These are phyloP conservation scores for Tetranychus piercei DNA, from an alignment of 2,888 invertebrate genomes.

Conservation along the genomic window DNA sequence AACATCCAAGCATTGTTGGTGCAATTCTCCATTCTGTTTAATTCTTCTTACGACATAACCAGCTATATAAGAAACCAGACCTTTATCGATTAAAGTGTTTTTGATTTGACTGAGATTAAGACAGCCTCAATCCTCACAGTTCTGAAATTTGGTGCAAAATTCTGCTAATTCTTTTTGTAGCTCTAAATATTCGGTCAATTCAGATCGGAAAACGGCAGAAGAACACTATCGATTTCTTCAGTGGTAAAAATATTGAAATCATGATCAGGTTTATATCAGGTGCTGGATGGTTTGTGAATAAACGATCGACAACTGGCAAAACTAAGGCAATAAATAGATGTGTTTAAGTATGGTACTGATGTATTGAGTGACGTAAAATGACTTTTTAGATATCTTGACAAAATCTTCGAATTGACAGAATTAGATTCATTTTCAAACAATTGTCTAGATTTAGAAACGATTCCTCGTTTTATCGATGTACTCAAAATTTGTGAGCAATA, in stretches of 20 bases:
- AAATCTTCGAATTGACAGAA: neutral
- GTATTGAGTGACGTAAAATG: neutral
- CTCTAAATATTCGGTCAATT: too few relatives aligned
- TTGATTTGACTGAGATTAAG: too few relatives aligned
- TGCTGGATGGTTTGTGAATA: neutral
- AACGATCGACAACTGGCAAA: neutral
- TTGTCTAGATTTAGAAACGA: neutral
- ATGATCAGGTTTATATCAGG: neutral
- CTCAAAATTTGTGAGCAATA: neutral
- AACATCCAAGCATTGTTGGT: too few relatives aligned
- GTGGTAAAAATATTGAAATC: neutral
- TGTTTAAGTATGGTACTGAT: neutral
- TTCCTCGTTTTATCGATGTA: neutral
- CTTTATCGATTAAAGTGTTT: too few relatives aligned
- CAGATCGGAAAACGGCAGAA: too few relatives aligned
- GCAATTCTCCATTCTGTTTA: too few relatives aligned
- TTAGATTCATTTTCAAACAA: neutral
- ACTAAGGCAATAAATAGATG: neutral
- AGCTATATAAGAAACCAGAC: too few relatives aligned
- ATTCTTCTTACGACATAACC: too few relatives aligned
- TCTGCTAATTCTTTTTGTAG: too few relatives aligned
- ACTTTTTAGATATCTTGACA: neutral
- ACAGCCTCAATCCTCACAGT: too few relatives aligned
- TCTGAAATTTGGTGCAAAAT: too few relatives aligned
- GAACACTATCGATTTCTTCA: neutral